phyloP scores from a whole-genome alignment of 2,888 invertebrate genomes.

The Chrysotoxum bicinctum region DNA sequence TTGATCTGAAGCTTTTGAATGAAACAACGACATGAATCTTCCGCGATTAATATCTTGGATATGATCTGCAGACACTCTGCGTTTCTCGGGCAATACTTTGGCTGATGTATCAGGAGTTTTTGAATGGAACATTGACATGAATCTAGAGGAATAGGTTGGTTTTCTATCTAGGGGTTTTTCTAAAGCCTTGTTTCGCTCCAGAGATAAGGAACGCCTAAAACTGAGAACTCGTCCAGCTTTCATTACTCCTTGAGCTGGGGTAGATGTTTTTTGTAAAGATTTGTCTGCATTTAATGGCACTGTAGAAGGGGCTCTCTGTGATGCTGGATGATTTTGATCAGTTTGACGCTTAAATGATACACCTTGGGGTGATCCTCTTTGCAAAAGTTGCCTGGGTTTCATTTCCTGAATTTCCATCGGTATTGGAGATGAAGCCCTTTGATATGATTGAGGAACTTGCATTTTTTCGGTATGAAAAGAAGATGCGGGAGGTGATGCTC shows the following conservation, averaged over 20 bases:
- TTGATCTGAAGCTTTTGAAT: conserved; percentile 74
- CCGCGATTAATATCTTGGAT: conserved; percentile 53
- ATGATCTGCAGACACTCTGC: conserved; percentile 33
- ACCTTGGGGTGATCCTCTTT: conserved; percentile 33
- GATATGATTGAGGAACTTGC: background rate
- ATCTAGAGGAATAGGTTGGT: conserved; percentile 77
- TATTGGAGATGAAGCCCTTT: conserved; percentile 24
- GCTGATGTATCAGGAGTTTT: conserved; percentile 69
- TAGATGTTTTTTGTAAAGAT: conserved; percentile 24
- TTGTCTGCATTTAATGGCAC: background rate
- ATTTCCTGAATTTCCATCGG: conserved; percentile 12
- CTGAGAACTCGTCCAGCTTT: background rate
- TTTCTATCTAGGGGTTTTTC: conserved; percentile 74
- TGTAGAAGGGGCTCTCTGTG: conserved; percentile 25
- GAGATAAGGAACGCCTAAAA: background rate
- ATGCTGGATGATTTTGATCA: background rate
- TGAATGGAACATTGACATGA: conserved; percentile 78
- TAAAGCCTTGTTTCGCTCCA: background rate
- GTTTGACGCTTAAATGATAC: conserved; percentile 26
- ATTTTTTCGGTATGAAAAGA: conserved; percentile 8
- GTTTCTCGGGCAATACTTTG: background rate
- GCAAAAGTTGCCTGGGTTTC: conserved; percentile 23
- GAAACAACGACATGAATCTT: conserved; percentile 79
- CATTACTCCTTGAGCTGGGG: background rate
- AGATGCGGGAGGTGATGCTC: conserved; percentile 1